Evolutionary conservation across 2,797 vertebrate species (phyloP).

Genomic region (Percopsis omiscomaycus): DNA sequence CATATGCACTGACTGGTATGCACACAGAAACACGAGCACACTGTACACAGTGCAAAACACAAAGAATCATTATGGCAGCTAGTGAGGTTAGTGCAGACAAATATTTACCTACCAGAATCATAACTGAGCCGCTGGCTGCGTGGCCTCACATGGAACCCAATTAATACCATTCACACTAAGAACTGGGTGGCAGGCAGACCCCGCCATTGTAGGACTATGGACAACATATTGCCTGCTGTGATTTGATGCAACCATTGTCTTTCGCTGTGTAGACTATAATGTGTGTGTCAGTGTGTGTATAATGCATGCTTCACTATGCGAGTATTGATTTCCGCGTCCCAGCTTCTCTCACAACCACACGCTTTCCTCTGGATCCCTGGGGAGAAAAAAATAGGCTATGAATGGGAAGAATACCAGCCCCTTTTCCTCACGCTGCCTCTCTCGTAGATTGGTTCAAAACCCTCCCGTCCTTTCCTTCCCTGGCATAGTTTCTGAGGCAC

Average conservation of each 20-base stretch:
- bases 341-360: conserved; percentile 14
- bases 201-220: conserved; percentile 45
- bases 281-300: conserved; percentile 15
- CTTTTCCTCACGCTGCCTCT: background rate
- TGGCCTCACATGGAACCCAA: conserved; percentile 72
- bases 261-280: background rate
- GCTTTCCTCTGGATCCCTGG: conserved; percentile 14
- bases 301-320: conserved; percentile 11
- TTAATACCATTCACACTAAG: conserved; percentile 76
- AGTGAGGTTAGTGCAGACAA: conserved; percentile 73
- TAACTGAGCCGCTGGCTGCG: conserved; percentile 71
- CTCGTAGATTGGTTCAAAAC: conserved; percentile 9
- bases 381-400: background rate
- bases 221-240: conserved; percentile 15
- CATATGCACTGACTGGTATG: conserved; percentile 62
- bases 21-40: conserved; percentile 53
- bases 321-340: conserved; percentile 34
- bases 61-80: conserved; percentile 77
- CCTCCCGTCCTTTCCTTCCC: conserved; percentile 1
- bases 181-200: conserved; percentile 63
- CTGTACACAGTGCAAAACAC: conserved; percentile 65
- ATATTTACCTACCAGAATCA: conserved; percentile 82
- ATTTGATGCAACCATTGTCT: conserved; percentile 27
- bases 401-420: conserved; percentile 1
- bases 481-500: conserved; percentile 28